Evolutionary conservation across 2,888 invertebrate species (phyloP), one percentile per base, ranked within the genome.

Genomic region (Diarsia mendica): DNA sequence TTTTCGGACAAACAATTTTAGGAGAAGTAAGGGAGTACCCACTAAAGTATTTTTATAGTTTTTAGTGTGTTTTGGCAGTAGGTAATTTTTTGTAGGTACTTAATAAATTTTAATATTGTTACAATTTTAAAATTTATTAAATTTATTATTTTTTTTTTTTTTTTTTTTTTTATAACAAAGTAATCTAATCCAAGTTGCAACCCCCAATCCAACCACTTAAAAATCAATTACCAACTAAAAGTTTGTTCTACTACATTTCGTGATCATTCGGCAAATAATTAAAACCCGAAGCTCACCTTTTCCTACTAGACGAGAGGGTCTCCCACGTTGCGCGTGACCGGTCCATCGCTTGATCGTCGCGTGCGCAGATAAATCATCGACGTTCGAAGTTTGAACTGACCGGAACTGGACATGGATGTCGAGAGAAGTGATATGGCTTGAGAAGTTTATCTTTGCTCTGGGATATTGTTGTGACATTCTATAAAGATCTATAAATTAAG

Each of bases 321-420:
- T 83, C 85, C 86, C 84, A 86, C 84, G 82, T 75, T 55, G 86
- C 72, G 67, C 86, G 86, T 86, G 86, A 86, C 82, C 74, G 67
- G 75, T 65, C 20, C 71, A 51, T 67, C 81, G 74, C 77, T 82
- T 85, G 88, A 86, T 84, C 82, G 88, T 75, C 81, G 78, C 82
- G 85, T 80, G 80, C 84, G 79, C 76, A 79, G 84, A 88, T 89
- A 88, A 88, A 89, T 90, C 89, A 90, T 90, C 77, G 77, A 73
- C 23, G 67, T 49, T 72, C 78, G 63, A 77, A 46, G 71, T 70
- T 72, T 66, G 72, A 72, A 87, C 79, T 69, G 77, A 79, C 75
- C 87, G 69, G 68, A 86, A 89, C 84, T 80, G 74, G 72, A 73
- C 70, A 33, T 10, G 39, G 71, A 79, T 69, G 20, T 75, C 6